Evolutionary conservation across 1,140 invertebrate species (phyloP), one percentile per base, ranked within the genome.

Genomic region (Aricia agestis): DNA sequence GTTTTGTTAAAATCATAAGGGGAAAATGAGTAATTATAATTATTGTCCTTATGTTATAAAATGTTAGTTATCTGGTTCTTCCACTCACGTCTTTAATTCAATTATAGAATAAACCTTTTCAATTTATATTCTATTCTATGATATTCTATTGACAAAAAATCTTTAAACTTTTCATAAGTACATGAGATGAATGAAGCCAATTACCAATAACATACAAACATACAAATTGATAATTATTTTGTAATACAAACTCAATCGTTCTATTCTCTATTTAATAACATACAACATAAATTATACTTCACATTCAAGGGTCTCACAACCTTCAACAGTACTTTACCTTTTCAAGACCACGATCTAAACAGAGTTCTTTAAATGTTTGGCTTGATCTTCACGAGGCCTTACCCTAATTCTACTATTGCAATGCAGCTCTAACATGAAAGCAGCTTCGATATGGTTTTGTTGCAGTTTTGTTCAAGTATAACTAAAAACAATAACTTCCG

Each of bases 121-220:
- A 0, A 52, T 52, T 13, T 15, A 15, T 13, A n/a, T n/a, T n/a
- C n/a, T n/a, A n/a, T n/a, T n/a, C n/a, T n/a, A n/a, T n/a, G n/a
- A n/a, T 9, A 52, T 52, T 45, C 45, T 15, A 52, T 52, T 15
- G 3, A 52, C 6, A 52, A 52, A 52, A 15, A 15, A 25, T 25
- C 25, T 25, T 25, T 25, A 7, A 5, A 36, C 36, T 36, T 36
- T 36, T 15, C 45, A 11, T 52, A 52, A 15, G n/a, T n/a, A 52
- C 13, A 52, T 52, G 13, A 11, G 13, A 52, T 52, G 6, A 52
- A 2, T 13, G 45, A 52, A 5, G 13, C 45, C 45, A 52, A 52
- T 52, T 52, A 52, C 10, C 74, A 3, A 70, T 70, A 69, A 69
- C 41, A 52, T 68, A 25, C 31, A 70, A 76, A 13, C 45, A 52